phyloP scores from a whole-genome alignment of 2,797 vertebrate genomes.

The Hozukius guyotensis region DNA sequence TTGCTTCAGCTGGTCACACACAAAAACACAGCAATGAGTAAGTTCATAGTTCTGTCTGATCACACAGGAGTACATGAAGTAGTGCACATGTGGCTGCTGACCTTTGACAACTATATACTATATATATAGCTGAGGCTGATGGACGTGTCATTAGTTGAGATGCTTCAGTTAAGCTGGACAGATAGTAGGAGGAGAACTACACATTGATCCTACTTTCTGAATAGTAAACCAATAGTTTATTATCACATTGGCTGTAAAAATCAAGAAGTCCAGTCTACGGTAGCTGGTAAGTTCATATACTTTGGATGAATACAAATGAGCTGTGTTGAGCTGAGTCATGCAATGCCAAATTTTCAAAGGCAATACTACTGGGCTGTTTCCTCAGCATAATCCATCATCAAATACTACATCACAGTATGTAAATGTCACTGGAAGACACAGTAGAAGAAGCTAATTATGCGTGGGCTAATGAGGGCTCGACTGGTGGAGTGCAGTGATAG shows the following conservation, averaged over 20 bases:
- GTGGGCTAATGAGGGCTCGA: conserved; percentile 32
- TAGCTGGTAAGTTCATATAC: background rate
- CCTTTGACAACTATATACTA: background rate
- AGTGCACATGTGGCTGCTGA: background rate
- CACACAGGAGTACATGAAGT: background rate
- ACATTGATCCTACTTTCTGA: background rate
- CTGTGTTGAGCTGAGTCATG: background rate
- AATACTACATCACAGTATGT: conserved; percentile 1
- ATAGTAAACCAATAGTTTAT: too few species aligned
- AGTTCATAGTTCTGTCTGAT: background rate
- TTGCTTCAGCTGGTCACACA: conserved; percentile 86
- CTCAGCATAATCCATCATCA: conserved; percentile 2
- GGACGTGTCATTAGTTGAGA: background rate
- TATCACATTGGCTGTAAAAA: background rate
- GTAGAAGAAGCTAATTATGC: conserved; percentile 19
- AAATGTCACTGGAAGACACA: conserved; percentile 9
- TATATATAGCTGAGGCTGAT: background rate
- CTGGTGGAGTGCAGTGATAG: conserved; percentile 30
- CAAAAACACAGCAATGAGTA: background rate
- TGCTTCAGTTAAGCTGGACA: background rate
- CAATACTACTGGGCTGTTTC: background rate
- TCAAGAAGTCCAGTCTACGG: background rate
- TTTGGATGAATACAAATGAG: background rate
- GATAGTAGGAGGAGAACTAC: background rate
- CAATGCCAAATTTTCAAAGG: background rate